These are phyloP conservation scores for Bradynema listronoti DNA, from an alignment of 1,140 invertebrate genomes.

Conservation along the genomic window DNA sequence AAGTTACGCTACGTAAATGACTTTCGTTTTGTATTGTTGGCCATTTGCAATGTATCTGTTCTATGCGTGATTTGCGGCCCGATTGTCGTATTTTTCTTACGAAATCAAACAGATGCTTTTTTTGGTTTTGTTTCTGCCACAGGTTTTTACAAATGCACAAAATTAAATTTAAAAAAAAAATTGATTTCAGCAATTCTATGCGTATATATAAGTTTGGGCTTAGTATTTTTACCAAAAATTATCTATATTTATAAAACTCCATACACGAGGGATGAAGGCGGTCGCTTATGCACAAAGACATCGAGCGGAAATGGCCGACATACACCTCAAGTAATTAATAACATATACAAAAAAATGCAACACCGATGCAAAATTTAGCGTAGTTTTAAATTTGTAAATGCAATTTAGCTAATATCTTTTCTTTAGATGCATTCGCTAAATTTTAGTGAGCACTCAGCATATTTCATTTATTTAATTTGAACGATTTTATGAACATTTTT, in stretches of 20 bases:
- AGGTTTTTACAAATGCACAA: slow-evolving; percentile 64
- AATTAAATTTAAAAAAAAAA: background rate
- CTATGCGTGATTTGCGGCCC: slow-evolving; percentile 92
- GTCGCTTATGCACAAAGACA: too few species aligned
- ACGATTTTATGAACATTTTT: too few species aligned
- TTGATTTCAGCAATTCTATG: slow-evolving; percentile 34
- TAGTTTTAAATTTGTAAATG: too few species aligned
- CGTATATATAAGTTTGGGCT: slow-evolving; percentile 65
- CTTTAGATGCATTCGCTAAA: too few species aligned
- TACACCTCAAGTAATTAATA: too few species aligned
- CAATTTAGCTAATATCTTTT: too few species aligned
- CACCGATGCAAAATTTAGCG: too few species aligned
- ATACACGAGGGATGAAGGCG: slow-evolving; percentile 33
- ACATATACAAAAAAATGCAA: too few species aligned
- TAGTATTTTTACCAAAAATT: slow-evolving; percentile 55
- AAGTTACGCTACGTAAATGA: slow-evolving; percentile 74
- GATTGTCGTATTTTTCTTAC: slow-evolving; percentile 83
- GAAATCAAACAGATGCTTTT: slow-evolving; percentile 88
- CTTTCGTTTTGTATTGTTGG: slow-evolving; percentile 96
- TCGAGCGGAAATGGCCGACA: too few species aligned
- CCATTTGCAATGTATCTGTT: slow-evolving; percentile 96
- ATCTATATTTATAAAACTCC: slow-evolving; percentile 47
- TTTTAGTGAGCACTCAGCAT: too few species aligned
- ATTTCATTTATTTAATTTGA: too few species aligned
- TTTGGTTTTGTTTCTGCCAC: slow-evolving; percentile 92